A percentile compares a stretch with the other conserved stretches of the same genome.
phyloP scores from a whole-genome alignment of 2,113 vertebrate genomes.

The Cyanoliseus patagonus region DNA sequence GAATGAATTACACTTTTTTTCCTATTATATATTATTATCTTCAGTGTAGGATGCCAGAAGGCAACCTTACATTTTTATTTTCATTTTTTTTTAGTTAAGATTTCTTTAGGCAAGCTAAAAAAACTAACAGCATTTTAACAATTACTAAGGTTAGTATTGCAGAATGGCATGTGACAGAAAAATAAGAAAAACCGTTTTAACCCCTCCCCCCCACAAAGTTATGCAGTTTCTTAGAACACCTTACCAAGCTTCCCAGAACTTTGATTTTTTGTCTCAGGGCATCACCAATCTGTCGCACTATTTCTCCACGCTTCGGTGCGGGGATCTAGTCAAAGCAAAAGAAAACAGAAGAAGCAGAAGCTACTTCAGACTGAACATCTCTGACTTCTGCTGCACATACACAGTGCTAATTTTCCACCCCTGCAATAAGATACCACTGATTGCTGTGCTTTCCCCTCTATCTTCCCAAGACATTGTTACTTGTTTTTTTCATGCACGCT shows the following conservation, averaged over 20 bases:
- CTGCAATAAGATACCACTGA: not conserved
- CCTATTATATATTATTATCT: not conserved
- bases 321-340: slow-evolving; percentile 80
- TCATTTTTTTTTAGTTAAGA: not conserved
- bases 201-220: fast-evolving
- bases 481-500: not conserved
- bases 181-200: not conserved
- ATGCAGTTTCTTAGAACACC: not conserved
- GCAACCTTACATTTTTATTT: not conserved
- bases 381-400: not conserved
- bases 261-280: slow-evolving; percentile 92
- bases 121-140: not conserved
- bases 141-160: not conserved
- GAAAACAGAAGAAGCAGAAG: not conserved
- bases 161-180: not conserved
- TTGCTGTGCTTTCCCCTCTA: not conserved
- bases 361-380: not conserved
- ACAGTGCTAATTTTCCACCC: not conserved
- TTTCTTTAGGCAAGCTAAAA: not conserved
- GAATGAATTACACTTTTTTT: not conserved
- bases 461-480: not conserved
- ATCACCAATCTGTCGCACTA: slow-evolving; percentile 95
- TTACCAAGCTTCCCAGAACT: slow-evolving; percentile 88
- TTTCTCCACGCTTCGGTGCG: slow-evolving; percentile 94
- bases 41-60: not conserved